These are phyloP conservation scores for Ia io DNA, from an alignment of 2,113 vertebrate species.

Conservation along the genomic window DNA sequence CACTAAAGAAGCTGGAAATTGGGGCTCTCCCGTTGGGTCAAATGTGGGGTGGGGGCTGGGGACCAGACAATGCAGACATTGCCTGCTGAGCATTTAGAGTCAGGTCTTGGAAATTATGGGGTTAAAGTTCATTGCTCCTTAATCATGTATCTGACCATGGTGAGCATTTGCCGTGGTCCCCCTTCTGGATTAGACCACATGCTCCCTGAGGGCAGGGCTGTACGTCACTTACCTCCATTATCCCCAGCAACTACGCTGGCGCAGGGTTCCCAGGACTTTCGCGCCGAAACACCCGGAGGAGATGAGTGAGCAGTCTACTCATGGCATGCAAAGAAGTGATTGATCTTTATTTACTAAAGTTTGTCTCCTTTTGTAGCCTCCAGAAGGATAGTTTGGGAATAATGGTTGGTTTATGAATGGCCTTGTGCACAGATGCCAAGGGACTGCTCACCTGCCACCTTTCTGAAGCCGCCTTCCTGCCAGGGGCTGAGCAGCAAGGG, in stretches of 20 bases:
- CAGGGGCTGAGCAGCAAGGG: background rate
- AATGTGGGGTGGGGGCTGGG: too few relatives aligned
- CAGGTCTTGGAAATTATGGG: background rate
- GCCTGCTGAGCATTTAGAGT: background rate
- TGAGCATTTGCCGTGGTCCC: fast-evolving
- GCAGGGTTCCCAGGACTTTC: fast-evolving
- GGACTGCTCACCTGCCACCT: background rate
- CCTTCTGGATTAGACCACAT: fast-evolving
- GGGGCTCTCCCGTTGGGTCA: background rate
- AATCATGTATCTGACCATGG: background rate
- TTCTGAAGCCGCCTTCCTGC: fast-evolving
- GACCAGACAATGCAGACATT: fast-evolving
- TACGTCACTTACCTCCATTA: fast-evolving
- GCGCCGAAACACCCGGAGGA: fast-evolving
- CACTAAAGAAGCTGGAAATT: background rate
- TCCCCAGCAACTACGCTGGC: fast-evolving
- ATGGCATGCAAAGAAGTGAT: fast-evolving
- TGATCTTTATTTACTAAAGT: background rate
- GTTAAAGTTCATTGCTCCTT: fast-evolving
- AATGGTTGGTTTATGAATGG: fast-evolving
- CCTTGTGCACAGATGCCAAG: fast-evolving
- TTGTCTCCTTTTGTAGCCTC: too few relatives aligned
- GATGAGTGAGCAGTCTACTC: background rate
- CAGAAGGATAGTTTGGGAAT: background rate
- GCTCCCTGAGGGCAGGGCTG: fast-evolving